Evolutionary conservation across 2,888 invertebrate species (phyloP).

Genomic region (Lepidocyrtoides sp.): DNA sequence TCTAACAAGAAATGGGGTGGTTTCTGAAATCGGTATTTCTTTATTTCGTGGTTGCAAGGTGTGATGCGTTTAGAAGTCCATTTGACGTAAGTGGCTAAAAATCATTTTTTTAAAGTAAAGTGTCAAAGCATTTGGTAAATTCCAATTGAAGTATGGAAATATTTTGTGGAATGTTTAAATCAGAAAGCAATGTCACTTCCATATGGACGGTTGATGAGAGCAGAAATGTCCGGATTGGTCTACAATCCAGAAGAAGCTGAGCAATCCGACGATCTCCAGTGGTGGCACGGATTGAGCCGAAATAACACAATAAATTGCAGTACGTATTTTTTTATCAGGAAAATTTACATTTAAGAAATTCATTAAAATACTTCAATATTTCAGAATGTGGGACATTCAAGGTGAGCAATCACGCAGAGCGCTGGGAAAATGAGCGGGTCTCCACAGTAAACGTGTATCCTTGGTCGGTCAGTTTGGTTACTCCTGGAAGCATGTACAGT

Average conservation of each 20-base stretch:
- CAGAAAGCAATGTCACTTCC: conserved; percentile 75
- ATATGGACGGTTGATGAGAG: conserved; percentile 78
- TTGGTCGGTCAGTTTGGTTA: conserved; percentile 82
- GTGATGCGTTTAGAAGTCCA: conserved; percentile 67
- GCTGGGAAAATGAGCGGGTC: conserved; percentile 81
- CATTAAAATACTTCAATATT: too few species aligned
- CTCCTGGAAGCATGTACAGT: conserved; percentile 76
- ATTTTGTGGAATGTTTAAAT: background rate
- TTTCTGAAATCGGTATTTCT: background rate
- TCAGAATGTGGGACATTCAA: conserved; percentile 81
- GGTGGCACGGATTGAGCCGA: conserved; percentile 81
- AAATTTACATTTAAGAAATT: too few species aligned
- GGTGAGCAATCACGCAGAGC: conserved; percentile 46
- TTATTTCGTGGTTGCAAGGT: background rate
- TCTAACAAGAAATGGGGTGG: too few species aligned
- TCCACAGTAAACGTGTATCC: conserved; percentile 78
- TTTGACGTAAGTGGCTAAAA: conserved; percentile 61
- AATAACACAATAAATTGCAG: conserved; percentile 83
- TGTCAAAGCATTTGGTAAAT: too few species aligned
- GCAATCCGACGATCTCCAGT: conserved; percentile 66
- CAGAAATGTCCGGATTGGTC: conserved; percentile 68
- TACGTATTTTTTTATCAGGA: conserved; percentile 43
- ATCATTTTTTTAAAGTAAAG: background rate
- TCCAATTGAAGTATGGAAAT: too few species aligned
- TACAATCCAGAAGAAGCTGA: conserved; percentile 29